A percentile compares a stretch with the other conserved stretches of the same genome.
Conservation (phyloP, 2,888 invertebrate genomes). For the Altica lythri region DNA sequence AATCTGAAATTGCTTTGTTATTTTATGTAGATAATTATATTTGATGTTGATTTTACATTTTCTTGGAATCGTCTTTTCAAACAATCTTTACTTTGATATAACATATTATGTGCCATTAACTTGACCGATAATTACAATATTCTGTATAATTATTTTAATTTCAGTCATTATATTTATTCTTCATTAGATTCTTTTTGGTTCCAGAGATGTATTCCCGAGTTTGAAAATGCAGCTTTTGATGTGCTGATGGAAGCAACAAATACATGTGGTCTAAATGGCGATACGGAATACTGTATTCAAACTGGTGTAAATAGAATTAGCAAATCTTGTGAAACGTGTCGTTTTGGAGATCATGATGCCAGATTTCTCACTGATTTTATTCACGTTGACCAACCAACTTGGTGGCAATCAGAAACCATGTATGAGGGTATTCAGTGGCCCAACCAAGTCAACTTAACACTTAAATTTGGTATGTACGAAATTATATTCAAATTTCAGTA, state of each 20-base stretch:
- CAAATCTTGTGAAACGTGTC: conserved; percentile 84
- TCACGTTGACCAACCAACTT: conserved; percentile 86
- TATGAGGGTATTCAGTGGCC: conserved; percentile 90
- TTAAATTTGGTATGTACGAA: conserved; percentile 48
- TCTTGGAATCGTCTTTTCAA: too few relatives aligned
- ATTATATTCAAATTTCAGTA: too few relatives aligned
- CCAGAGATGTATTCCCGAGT: conserved; percentile 93
- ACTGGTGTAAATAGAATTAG: conserved; percentile 71
- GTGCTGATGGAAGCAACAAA: conserved; percentile 90
- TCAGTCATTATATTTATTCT: too few relatives aligned
- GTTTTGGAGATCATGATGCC: conserved; percentile 70
- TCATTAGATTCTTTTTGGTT: conserved; percentile 44
- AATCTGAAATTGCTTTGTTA: too few relatives aligned
- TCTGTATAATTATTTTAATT: too few relatives aligned
- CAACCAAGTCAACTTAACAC: conserved; percentile 81
- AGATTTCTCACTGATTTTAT: conserved; percentile 89
- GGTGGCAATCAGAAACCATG: conserved; percentile 99
- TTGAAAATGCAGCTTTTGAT: conserved; percentile 94
- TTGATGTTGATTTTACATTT: too few relatives aligned
- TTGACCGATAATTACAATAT: too few relatives aligned
- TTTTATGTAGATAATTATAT: too few relatives aligned
- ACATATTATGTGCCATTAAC: too few relatives aligned
- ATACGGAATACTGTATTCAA: conserved; percentile 87
- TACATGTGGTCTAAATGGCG: conserved; percentile 87
- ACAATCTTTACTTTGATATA: too few relatives aligned